Conservation (phyloP, 2,113 vertebrate genomes). For the Hemicordylus capensis region DNA sequence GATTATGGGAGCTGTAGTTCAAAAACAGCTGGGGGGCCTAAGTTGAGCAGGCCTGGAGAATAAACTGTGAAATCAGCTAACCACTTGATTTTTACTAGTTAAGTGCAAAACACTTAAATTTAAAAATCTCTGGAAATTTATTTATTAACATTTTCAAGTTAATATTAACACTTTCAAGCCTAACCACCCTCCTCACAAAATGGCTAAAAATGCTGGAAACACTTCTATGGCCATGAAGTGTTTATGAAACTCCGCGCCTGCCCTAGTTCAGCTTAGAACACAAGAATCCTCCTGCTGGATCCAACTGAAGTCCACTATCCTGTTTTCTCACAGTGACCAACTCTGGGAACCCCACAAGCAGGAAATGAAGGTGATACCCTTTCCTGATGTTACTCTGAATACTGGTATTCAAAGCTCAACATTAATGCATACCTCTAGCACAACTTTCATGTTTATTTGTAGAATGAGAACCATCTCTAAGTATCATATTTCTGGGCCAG, state of each 20-base stretch:
- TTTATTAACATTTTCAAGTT: background rate
- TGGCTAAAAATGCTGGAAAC: background rate
- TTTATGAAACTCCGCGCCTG: background rate
- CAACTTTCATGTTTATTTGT: background rate
- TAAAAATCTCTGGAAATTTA: background rate
- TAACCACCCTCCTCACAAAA: background rate
- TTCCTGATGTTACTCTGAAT: too few species aligned
- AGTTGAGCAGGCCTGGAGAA: too few species aligned
- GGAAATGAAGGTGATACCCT: too few species aligned
- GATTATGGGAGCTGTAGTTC: too few species aligned
- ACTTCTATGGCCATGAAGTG: background rate
- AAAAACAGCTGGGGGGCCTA: too few species aligned
- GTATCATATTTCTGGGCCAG: background rate
- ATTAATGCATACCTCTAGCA: background rate
- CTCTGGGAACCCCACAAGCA: too few species aligned
- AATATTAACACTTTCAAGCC: too few species aligned
- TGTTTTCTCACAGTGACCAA: too few species aligned
- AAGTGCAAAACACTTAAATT: background rate
- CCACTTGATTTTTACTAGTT: background rate
- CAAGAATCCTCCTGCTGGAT: too few species aligned
- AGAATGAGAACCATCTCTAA: background rate
- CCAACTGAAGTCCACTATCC: too few species aligned
- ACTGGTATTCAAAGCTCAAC: background rate
- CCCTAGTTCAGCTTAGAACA: too few species aligned
- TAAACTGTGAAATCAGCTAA: background rate